Evolutionary conservation across 2,797 vertebrate species (phyloP).

Genomic region (Acropternis orthonyx): DNA sequence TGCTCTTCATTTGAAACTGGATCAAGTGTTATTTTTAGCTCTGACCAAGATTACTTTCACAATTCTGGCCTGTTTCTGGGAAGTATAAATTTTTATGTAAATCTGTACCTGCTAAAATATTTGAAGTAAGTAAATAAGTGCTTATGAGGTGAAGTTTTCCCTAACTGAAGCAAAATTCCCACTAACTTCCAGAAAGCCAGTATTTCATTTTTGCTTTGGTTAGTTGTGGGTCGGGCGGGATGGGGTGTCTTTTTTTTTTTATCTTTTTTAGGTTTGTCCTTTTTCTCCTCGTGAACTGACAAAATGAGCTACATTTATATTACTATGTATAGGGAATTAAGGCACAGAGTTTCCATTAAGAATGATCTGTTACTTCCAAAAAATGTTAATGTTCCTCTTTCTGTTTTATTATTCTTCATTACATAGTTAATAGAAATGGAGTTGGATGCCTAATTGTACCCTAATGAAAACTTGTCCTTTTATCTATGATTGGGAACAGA

Average conservation of each 20-base stretch:
- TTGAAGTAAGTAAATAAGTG: not conserved
- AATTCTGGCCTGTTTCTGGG: not conserved
- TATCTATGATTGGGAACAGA: not conserved
- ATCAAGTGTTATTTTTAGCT: not conserved
- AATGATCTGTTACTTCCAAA: constrained; percentile 29
- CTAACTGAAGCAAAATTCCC: not conserved
- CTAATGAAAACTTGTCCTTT: constrained; percentile 44
- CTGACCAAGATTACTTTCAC: not conserved
- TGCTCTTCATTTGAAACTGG: not conserved
- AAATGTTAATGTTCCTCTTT: constrained; percentile 47
- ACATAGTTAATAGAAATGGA: constrained; percentile 4
- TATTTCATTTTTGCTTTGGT: not conserved
- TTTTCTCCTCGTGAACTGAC: not conserved
- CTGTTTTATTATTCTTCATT: constrained; percentile 45
- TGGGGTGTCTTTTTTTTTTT: not conserved
- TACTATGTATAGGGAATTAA: not conserved
- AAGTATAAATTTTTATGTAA: not conserved
- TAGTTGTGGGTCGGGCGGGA: not conserved
- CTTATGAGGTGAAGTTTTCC: not conserved
- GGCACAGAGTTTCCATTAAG: constrained; percentile 24
- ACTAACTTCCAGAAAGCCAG: not conserved
- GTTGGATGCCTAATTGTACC: constrained; percentile 7
- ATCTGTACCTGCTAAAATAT: not conserved
- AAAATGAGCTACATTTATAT: not conserved
- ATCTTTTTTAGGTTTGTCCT: not conserved